These are phyloP conservation scores for Dreissena rostriformis DNA, from an alignment of 1,140 invertebrate species.

Conservation along the genomic window DNA sequence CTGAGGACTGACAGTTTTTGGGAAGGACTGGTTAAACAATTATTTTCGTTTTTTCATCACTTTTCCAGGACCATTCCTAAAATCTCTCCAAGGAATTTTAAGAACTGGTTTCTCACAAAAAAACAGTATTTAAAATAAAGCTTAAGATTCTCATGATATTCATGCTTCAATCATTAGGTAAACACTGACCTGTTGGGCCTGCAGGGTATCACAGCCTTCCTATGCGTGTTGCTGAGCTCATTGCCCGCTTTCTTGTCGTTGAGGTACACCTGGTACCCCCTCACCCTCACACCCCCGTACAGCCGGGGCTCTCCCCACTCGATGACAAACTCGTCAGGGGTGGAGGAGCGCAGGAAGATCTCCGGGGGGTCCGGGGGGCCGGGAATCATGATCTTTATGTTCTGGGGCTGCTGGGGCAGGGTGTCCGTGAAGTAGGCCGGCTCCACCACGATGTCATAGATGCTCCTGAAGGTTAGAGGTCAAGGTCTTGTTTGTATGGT, in stretches of 20 bases:
- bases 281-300: slow-evolving; percentile 76
- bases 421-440: slow-evolving; percentile 73
- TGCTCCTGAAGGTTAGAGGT: slow-evolving; percentile 69
- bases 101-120: too few relatives aligned
- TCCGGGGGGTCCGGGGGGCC: slow-evolving; percentile 79
- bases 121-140: too few relatives aligned
- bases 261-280: slow-evolving; percentile 80
- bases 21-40: too few relatives aligned
- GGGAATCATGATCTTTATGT: slow-evolving; percentile 78
- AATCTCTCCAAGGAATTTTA: too few relatives aligned
- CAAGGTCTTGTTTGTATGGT: too few relatives aligned
- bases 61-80: too few relatives aligned
- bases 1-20: too few relatives aligned
- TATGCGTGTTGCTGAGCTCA: slow-evolving; percentile 75
- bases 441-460: slow-evolving; percentile 77
- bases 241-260: slow-evolving; percentile 80
- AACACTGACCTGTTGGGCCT: slow-evolving; percentile 76
- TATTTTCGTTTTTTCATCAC: too few relatives aligned
- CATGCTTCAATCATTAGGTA: slow-evolving; percentile 4
- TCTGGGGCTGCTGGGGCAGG: slow-evolving; percentile 68
- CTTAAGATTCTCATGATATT: not conserved
- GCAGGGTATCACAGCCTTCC: slow-evolving; percentile 80
- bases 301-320: slow-evolving; percentile 80
- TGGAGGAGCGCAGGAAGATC: slow-evolving; percentile 77
- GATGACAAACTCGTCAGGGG: slow-evolving; percentile 78